Evolutionary conservation across 1,140 invertebrate species (phyloP), one percentile per base, ranked within the genome.

Genomic region (Lepidurus apus): DNA sequence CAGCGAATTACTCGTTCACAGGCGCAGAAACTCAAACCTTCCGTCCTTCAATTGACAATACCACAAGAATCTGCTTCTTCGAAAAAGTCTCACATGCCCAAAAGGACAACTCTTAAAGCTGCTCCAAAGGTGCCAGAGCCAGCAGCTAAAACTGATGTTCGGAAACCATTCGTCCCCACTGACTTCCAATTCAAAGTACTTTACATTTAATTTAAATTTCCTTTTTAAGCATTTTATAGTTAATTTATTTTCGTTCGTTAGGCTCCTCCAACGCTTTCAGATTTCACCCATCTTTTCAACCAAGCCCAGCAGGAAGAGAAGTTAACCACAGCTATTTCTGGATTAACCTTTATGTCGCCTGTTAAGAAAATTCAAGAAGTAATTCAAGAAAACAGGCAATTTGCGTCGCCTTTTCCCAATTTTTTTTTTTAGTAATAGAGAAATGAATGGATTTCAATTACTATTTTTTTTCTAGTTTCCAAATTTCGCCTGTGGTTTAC

Each of bases 171-270:
- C 13, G 53, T 17, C 21, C 53, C 53, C 8, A 21, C 7, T 13
- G 53, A 65, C 53, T 65, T 65, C 21, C 53, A 65, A 21, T 65
- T 65, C 13, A 21, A 65, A 65, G 53, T 65, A 47, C 45, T 47
- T 47, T 0, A 47, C 1, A 47, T 47, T 47, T 47, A 47, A 47
- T 11, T 8, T 17, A 47, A 47, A 47, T 47, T 47, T 47, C 17
- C 45, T 9, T 17, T 10, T 47, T 6, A 47, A 47, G 1, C 45
- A 11, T 47, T 47, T 47, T 47, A 11, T 11, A 11, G 2, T 47
- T 6, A 11, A 47, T 47, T 47, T n/a, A 65, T 13, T n/a, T 7
- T 65, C 53, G 8, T 65, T 65, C 17, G 5, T 65, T 65, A 65
- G 53, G 53, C 53, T 7, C 53, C 53, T 13, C 3, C 21, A 13